Base-by-base conservation (phyloP, 2,888 invertebrate species). In the Aphrophora alni region DNA sequence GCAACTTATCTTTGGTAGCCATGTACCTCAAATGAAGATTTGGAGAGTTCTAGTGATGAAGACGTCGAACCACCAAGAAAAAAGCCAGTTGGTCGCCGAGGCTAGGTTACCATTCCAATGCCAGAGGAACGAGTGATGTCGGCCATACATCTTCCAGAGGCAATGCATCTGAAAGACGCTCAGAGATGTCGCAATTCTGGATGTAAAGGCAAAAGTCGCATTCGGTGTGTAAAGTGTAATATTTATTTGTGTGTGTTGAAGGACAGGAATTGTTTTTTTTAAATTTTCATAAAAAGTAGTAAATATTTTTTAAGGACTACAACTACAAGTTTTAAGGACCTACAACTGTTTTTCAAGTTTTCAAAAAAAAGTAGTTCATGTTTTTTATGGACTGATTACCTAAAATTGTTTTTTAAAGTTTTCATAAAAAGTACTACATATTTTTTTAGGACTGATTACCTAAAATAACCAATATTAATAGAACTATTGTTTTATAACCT, bases 71-170 rank as follows among this genome's bases (percentile, higher is more conserved):
- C 69, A 21, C 80, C 75, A 38, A 33, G 38, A n/a, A 80, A 74
- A 27, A 80, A 26, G 69, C 69, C 21, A 2, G 75, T 69, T n/a
- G 80, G 80, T 1, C 24, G 80, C 25, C 80, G 75, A 69, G 75
- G 80, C 12, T 51, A 27, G 14, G 80, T 80, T 44, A 33, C 75
- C 8, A 25, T 80, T 4, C 80, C 80, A n/a, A 69, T 24, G 0
- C 70, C 14, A 26, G 80, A 74, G 28, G 7, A 33, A 21, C 24
- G 75, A 26, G 69, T 38, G 3, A 75, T 75, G 69, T 14, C 25
- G 3, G 75, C 75, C 14, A 26, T 75, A n/a, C 75, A 80, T 75
- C 80, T 79, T 51, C 75, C 80, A 10, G n/a, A 80, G 69, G 80
- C 80, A 1, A 80, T 80, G 80, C 75, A 80, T 59, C 21, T 80